Evolutionary conservation across 2,113 vertebrate genomes (phyloP), one percentile per base, ranked within the genome.

Genomic region (Puffinus mauretanicus): DNA sequence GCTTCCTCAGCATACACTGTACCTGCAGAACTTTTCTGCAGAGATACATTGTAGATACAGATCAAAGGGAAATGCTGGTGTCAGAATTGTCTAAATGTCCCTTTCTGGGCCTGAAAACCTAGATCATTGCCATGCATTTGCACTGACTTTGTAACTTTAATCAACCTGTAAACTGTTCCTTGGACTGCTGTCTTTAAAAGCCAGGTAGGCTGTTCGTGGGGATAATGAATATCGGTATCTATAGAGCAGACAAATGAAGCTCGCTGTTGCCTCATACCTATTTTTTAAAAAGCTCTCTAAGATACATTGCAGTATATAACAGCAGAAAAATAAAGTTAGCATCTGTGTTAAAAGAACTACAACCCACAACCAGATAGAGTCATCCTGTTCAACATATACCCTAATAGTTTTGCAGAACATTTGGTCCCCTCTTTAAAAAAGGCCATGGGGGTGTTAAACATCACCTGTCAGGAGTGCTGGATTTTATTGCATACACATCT

Each of bases 21-120:
- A 97, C 94, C 97, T 96, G 94, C 91, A 95, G 95, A 98, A 98
- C 95, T 96, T 97, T 90, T 94, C 96, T 96, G 94, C 93, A 72
- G 77, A 91, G 73, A 94, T 49, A 90, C 46, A 82, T 62, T 76
- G 67, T 94, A 96, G 95, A 97, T 95, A 94, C 1, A 90, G 96
- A 97, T 93, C 88, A 95, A 97, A 97, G 90, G 78, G 80, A 86
- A 90, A 86, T 65, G 58, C 57, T 93, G 51, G 71, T 95, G 96
- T 95, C 96, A 97, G 84, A 95, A 92, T 96, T 97, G 93, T 96
- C 94, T 97, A 96, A 92, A 92, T 85, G 88, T 92, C 82, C 94
- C 73, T 88, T 79, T 93, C 86, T 67, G 73, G 81, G 83, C 64
- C 72, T 91, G 93, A 97, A 91, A 96, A 90, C 75, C 85, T 85